These are phyloP conservation scores for Amblyraja radiata DNA, from an alignment of 2,797 vertebrate genomes.

Conservation along the genomic window DNA sequence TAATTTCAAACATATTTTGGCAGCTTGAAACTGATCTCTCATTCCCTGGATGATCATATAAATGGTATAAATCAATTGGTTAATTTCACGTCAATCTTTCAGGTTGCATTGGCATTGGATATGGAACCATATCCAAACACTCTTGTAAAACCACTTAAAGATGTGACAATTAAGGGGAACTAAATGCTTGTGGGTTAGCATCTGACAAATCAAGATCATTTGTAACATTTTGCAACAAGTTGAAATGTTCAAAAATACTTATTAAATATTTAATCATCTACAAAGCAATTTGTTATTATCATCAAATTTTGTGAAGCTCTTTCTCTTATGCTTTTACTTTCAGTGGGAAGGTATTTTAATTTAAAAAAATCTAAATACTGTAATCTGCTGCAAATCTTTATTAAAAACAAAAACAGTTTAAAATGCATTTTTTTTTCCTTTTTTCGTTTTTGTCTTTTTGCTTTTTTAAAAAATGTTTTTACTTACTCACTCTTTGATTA, in stretches of 20 bases:
- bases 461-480: too few relatives aligned
- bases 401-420: too few relatives aligned
- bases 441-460: too few relatives aligned
- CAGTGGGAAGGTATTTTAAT: background rate
- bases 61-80: background rate
- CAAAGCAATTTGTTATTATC: background rate
- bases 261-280: background rate
- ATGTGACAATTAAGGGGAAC: background rate
- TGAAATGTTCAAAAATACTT: background rate
- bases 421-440: too few relatives aligned
- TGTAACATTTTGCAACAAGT: background rate
- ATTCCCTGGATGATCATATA: background rate
- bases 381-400: background rate
- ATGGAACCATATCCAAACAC: background rate
- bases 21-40: background rate
- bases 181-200: background rate
- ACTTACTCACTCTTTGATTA: too few relatives aligned
- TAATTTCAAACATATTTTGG: background rate
- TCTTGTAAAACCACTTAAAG: background rate
- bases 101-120: background rate
- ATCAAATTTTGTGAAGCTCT: background rate
- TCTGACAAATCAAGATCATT: background rate
- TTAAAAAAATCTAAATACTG: background rate
- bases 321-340: background rate
- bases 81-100: too few relatives aligned